Evolutionary conservation across 2,888 invertebrate genomes (phyloP).

Genomic region (Bedellia somnulentella): DNA sequence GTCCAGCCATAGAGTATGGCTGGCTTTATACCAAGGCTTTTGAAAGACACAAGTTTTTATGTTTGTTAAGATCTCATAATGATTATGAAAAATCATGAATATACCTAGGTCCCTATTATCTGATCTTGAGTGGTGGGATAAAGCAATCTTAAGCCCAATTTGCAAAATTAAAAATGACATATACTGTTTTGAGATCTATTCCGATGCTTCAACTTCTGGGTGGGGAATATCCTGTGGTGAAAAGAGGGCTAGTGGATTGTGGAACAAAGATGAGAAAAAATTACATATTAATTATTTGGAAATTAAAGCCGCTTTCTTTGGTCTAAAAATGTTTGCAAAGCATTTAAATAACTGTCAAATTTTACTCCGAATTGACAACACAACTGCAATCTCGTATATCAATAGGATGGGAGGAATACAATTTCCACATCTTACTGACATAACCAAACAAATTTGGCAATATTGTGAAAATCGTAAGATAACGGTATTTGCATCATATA

Average conservation of each 20-base stretch:
- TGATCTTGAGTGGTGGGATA: slow-evolving; percentile 3
- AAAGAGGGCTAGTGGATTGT: slow-evolving; percentile 1
- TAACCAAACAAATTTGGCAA: slow-evolving; percentile 2
- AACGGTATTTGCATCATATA: slow-evolving; percentile 5
- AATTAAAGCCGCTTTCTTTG: slow-evolving; percentile 4
- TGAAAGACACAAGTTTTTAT: slow-evolving; percentile 2
- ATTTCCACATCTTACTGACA: slow-evolving; percentile 1
- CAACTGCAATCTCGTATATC: slow-evolving; percentile 2
- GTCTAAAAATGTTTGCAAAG: slow-evolving; percentile 4
- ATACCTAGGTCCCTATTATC: not conserved
- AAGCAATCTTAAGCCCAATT: not conserved
- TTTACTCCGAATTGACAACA: slow-evolving; percentile 3
- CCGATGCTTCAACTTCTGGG: slow-evolving; percentile 4
- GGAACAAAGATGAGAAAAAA: not conserved
- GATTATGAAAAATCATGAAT: slow-evolving; percentile 2
- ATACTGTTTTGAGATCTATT: slow-evolving; percentile 2
- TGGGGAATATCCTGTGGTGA: slow-evolving; percentile 1
- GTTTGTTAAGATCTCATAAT: not conserved
- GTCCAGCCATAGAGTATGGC: slow-evolving; percentile 3
- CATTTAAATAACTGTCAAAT: slow-evolving; percentile 3
- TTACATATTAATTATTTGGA: slow-evolving; percentile 4
- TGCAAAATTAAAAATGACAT: not conserved
- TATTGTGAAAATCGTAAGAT: slow-evolving; percentile 4
- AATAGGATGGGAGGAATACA: too few relatives aligned
- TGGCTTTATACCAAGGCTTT: slow-evolving; percentile 4